These are phyloP conservation scores for Ophion ventricosus DNA, from an alignment of 2,888 invertebrate genomes.

Conservation along the genomic window DNA sequence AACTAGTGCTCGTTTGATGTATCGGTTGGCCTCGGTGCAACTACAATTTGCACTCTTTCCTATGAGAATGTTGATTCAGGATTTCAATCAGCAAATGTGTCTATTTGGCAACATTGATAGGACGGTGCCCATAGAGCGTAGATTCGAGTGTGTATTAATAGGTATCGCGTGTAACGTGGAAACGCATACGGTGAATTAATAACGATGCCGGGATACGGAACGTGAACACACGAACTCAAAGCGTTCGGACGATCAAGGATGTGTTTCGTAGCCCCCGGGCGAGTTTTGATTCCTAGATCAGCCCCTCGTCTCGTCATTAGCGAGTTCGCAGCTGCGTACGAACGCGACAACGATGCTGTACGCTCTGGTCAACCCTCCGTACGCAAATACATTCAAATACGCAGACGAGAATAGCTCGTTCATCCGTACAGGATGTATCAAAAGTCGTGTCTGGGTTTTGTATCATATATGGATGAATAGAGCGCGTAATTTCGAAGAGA, in stretches of 20 bases:
- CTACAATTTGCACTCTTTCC: background rate
- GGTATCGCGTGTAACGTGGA: constrained; percentile 19
- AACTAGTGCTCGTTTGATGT: background rate
- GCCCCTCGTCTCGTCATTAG: constrained; percentile 75
- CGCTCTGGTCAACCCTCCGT: background rate
- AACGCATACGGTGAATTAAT: constrained; percentile 29
- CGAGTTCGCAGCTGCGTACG: constrained; percentile 67
- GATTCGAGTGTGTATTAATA: constrained; percentile 48
- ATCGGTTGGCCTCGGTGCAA: background rate
- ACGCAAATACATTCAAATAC: constrained; percentile 17
- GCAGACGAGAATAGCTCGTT: background rate
- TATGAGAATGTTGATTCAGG: background rate
- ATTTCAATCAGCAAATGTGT: background rate
- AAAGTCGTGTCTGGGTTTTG: background rate
- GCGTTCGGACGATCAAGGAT: constrained; percentile 41
- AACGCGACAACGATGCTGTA: background rate
- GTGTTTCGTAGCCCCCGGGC: constrained; percentile 48
- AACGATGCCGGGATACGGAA: background rate
- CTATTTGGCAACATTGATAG: constrained; percentile 13
- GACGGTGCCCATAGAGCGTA: constrained; percentile 35
- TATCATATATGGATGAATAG: background rate
- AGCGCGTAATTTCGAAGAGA: background rate
- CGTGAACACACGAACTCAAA: background rate
- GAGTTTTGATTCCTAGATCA: constrained; percentile 77
- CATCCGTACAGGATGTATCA: background rate